A percentile compares a stretch with the other conserved stretches of the same genome.
Evolutionary conservation across 2,888 invertebrate genomes (phyloP).

Genomic region (Aspidapion aeneum): DNA sequence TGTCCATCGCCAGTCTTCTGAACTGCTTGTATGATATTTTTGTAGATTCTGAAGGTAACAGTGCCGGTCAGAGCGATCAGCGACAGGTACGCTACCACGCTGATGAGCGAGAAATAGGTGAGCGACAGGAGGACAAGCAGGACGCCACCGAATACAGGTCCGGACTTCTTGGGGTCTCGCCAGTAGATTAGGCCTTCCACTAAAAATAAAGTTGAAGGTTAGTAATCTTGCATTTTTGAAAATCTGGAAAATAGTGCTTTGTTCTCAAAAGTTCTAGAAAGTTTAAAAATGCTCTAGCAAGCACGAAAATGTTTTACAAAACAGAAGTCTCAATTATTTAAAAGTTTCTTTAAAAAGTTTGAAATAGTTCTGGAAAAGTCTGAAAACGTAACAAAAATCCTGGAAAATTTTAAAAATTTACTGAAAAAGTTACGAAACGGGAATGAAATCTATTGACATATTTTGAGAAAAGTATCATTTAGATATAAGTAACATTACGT

Average conservation of each 20-base stretch:
- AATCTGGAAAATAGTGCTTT: background rate
- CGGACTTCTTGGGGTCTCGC: slow-evolving; percentile 94
- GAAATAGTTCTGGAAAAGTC: too few species aligned
- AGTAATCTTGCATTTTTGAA: background rate
- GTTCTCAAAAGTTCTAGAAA: background rate
- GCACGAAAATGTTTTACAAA: too few species aligned
- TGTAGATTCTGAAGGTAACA: slow-evolving; percentile 93
- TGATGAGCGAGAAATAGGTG: slow-evolving; percentile 93
- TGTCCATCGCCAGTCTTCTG: slow-evolving; percentile 96
- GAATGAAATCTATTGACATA: too few species aligned
- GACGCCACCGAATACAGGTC: slow-evolving; percentile 87
- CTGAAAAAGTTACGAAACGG: too few species aligned
- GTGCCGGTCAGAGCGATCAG: slow-evolving; percentile 83
- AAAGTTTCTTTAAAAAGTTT: too few species aligned
- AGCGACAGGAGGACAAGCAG: slow-evolving; percentile 88
- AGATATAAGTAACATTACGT: too few species aligned
- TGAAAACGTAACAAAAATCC: too few species aligned
- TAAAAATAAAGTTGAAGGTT: slow-evolving; percentile 51
- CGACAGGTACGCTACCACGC: slow-evolving; percentile 90
- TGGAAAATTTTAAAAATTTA: too few species aligned
- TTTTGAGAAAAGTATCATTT: too few species aligned
- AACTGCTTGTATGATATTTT: slow-evolving; percentile 90
- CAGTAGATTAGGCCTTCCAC: slow-evolving; percentile 97
- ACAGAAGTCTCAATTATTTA: too few species aligned
- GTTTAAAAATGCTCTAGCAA: too few species aligned